phyloP scores from a whole-genome alignment of 1,140 invertebrate species.

The Cotesia chilonis region DNA sequence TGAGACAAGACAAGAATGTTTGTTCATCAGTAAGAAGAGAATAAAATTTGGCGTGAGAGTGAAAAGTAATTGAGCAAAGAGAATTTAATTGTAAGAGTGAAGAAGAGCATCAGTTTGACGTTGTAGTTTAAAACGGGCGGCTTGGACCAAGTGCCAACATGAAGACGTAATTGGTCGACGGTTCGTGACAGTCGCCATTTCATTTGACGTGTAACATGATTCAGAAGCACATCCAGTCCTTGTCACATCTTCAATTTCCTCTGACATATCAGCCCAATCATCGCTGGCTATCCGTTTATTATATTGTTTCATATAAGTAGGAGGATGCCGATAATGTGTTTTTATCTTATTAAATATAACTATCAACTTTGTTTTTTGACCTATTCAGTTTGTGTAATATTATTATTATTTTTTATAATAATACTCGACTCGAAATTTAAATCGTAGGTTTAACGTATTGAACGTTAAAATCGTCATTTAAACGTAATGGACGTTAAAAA shows the following conservation, averaged over 20 bases:
- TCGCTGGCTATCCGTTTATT: conserved; percentile 4
- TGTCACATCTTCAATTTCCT: conserved; percentile 64
- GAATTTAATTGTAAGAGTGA: no score
- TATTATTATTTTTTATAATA: no score
- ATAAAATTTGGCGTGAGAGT: not conserved
- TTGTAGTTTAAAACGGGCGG: not conserved
- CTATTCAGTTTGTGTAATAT: no score
- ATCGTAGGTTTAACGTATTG: no score
- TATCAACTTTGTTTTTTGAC: no score
- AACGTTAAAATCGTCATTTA: no score
- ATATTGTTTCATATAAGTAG: no score
- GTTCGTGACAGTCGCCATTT: conserved; percentile 35
- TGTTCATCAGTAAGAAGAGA: not conserved
- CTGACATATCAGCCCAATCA: conserved; percentile 29
- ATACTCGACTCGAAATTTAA: no score
- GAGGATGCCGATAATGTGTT: conserved; percentile 6
- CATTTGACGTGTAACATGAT: conserved; percentile 65
- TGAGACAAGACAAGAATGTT: not conserved
- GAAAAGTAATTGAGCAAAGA: not conserved
- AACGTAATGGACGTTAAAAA: no score
- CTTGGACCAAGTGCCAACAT: conserved; percentile 4
- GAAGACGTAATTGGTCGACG: conserved; percentile 31
- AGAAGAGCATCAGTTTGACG: no score
- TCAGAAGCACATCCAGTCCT: conserved; percentile 61
- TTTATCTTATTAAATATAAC: no score